Evolutionary conservation across 2,113 vertebrate genomes (phyloP).

Genomic region (Alouatta palliata): DNA sequence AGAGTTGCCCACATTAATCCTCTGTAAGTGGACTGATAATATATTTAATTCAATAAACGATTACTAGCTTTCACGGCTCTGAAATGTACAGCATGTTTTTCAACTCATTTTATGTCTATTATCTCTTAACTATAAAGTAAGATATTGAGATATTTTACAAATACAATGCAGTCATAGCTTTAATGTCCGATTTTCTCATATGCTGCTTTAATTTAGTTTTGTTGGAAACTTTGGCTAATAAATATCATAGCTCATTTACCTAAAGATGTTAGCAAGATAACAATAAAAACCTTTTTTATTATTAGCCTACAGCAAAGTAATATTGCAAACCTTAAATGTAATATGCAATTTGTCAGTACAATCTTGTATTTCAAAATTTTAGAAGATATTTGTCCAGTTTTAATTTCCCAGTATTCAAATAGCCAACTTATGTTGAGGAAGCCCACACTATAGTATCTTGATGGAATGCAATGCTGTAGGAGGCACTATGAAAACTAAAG

Average conservation of each 20-base stretch:
- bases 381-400: not conserved
- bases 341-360: not conserved
- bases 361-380: not conserved
- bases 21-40: not conserved
- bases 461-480: not conserved
- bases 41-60: not conserved
- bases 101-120: not conserved
- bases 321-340: not conserved
- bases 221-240: not conserved
- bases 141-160: not conserved
- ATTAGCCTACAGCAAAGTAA: not conserved
- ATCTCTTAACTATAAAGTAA: not conserved
- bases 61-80: not conserved
- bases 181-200: not conserved
- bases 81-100: not conserved
- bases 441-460: accelerated
- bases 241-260: not conserved
- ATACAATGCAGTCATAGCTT: not conserved
- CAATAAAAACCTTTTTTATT: too few species aligned
- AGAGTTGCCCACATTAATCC: not conserved
- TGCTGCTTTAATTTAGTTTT: not conserved
- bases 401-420: not conserved
- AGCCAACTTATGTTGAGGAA: not conserved
- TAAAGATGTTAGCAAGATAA: not conserved
- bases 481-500: not conserved